Conservation (phyloP, 2,797 vertebrate species). For the Pseudotriccus pelzelni region DNA sequence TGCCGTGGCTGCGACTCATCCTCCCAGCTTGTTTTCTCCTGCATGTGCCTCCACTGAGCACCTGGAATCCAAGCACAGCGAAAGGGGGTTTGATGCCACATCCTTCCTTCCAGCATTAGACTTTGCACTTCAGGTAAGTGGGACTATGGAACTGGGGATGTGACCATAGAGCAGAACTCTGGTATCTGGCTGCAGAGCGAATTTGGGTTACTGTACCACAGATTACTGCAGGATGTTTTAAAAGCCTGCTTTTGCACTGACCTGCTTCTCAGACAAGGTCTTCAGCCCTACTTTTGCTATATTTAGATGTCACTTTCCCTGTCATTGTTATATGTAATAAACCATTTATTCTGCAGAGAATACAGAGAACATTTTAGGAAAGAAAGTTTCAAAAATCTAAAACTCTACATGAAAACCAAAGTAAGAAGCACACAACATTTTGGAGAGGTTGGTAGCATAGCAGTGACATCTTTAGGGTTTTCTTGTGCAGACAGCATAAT, state of each 20-base stretch:
- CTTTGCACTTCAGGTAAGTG: background rate
- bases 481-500: background rate
- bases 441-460: background rate
- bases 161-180: background rate
- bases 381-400: background rate
- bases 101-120: background rate
- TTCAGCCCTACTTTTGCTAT: background rate
- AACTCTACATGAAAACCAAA: background rate
- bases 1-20: background rate
- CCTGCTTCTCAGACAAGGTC: background rate
- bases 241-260: background rate
- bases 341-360: background rate
- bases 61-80: background rate
- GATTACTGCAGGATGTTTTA: background rate
- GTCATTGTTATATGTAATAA: background rate
- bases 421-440: background rate
- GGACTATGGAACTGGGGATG: background rate
- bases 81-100: background rate
- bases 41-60: background rate
- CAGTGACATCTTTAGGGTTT: background rate
- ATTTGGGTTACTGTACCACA: background rate
- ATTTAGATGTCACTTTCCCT: conserved; percentile 9
- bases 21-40: background rate
- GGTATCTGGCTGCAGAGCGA: background rate
- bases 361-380: background rate